phyloP scores from a whole-genome alignment of 2,113 vertebrate species.

The Amphiprion percula region DNA sequence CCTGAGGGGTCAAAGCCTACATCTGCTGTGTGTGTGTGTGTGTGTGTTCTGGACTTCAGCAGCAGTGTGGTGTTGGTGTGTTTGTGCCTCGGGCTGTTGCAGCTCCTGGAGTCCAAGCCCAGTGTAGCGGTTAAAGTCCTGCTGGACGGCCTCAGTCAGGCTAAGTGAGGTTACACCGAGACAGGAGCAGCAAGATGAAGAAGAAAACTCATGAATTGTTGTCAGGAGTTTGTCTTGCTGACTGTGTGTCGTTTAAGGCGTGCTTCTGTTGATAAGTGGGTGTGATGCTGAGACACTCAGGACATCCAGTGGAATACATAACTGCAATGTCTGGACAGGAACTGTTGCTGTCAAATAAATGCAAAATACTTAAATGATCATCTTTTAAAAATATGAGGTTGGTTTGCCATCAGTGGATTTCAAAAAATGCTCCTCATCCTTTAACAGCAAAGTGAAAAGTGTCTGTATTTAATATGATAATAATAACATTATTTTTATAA shows the following conservation, averaged over 20 bases:
- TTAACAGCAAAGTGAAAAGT: too few species aligned
- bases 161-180: slow-evolving; percentile 49
- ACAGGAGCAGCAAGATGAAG: slow-evolving; percentile 40
- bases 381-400: too few species aligned
- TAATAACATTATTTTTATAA: too few species aligned
- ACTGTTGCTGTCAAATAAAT: too few species aligned
- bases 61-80: slow-evolving; percentile 55
- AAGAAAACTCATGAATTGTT: slow-evolving; percentile 34
- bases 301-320: neutral
- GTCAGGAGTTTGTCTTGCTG: slow-evolving; percentile 9
- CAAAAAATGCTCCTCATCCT: too few species aligned
- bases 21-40: slow-evolving; percentile 49
- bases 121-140: slow-evolving; percentile 80
- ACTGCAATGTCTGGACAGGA: neutral
- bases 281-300: slow-evolving; percentile 1
- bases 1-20: slow-evolving; percentile 12
- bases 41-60: slow-evolving; percentile 54
- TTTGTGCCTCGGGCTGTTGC: slow-evolving; percentile 68
- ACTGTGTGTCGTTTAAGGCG: neutral
- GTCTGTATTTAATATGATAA: too few species aligned
- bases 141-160: slow-evolving; percentile 62
- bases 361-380: too few species aligned
- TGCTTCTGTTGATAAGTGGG: neutral
- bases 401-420: too few species aligned
- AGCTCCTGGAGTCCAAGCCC: slow-evolving; percentile 72